A percentile compares a stretch with the other conserved stretches of the same genome.
phyloP scores from a whole-genome alignment of 2,888 invertebrate species.

The Acronicta psi region DNA sequence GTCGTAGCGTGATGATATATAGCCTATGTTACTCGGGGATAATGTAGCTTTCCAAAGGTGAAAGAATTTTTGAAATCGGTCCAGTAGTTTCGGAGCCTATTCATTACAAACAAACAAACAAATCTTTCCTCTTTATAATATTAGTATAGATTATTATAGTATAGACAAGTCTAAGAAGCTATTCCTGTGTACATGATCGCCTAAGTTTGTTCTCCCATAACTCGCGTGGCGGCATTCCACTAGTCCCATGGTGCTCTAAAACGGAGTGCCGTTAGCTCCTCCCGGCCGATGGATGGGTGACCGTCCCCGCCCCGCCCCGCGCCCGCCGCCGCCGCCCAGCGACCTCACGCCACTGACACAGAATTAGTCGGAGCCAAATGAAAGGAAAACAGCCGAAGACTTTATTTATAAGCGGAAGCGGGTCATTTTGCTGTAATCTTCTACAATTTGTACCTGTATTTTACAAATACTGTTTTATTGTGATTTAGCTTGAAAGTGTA shows the following conservation, averaged over 20 bases:
- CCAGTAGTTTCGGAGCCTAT: no score
- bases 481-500: no score
- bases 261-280: conserved; percentile 56
- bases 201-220: conserved; percentile 20
- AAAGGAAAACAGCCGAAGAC: conserved; percentile 74
- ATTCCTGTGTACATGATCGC: conserved; percentile 20
- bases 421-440: not conserved
- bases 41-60: no score
- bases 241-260: conserved; percentile 55
- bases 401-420: conserved; percentile 53
- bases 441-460: not conserved
- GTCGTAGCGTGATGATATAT: no score
- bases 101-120: no score
- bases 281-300: conserved; percentile 55
- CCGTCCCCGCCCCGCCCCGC: conserved; percentile 34
- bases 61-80: no score
- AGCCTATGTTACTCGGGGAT: no score
- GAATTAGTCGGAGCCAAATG: conserved; percentile 67
- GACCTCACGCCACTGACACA: conserved; percentile 68
- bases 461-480: no score
- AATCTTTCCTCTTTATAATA: no score
- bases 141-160: no score
- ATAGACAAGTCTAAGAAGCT: not conserved
- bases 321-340: conserved; percentile 42
- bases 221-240: conserved; percentile 64